These are phyloP conservation scores for Andrena praecox DNA, from an alignment of 2,888 invertebrate species.

Conservation along the genomic window DNA sequence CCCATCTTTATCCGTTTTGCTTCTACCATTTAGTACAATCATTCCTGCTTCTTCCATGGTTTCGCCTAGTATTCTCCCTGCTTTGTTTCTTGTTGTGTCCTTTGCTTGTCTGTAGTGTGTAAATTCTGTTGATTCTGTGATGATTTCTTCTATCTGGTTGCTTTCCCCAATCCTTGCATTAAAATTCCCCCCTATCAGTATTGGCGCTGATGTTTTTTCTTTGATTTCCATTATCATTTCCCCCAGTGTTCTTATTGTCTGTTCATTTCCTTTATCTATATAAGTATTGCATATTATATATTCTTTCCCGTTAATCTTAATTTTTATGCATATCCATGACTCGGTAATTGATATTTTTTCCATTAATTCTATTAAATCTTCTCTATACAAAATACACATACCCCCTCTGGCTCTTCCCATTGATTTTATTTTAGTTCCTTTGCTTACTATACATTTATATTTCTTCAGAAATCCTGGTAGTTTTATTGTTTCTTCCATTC, in stretches of 20 bases:
- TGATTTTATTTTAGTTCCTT: not conserved
- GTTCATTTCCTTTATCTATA: not conserved
- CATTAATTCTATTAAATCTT: not conserved
- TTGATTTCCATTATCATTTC: not conserved
- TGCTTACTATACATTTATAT: not conserved
- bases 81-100: not conserved
- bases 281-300: not conserved
- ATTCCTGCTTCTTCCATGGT: not conserved
- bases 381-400: not conserved
- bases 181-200: not conserved
- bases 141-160: not conserved
- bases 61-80: not conserved
- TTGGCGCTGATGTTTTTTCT: not conserved
- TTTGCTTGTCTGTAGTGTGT: not conserved
- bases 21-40: not conserved
- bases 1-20: not conserved
- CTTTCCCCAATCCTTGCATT: not conserved
- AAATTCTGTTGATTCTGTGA: not conserved
- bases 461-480: not conserved
- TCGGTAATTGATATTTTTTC: not conserved
- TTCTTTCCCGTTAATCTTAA: not conserved
- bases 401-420: not conserved
- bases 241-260: not conserved
- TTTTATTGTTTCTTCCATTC: not conserved
- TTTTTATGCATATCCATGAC: conserved; percentile 1